A percentile compares a stretch with the other conserved stretches of the same genome.
Conservation (phyloP, 1,140 invertebrate species). For the Babylonia areolata region DNA sequence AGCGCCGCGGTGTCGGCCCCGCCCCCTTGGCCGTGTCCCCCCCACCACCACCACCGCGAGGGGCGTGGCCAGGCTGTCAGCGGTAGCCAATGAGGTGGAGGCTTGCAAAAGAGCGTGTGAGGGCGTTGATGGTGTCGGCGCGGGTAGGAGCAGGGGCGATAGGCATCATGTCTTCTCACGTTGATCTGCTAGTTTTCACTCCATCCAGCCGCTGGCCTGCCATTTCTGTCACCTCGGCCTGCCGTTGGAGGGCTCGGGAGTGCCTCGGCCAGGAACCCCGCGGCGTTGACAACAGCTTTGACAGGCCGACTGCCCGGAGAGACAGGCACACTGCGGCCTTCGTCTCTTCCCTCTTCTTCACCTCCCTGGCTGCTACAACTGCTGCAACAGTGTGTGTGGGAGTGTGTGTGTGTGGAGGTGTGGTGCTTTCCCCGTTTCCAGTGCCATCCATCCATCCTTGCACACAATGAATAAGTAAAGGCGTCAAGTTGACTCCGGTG, state of each 20-base stretch:
- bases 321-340: too few species aligned
- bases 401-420: too few species aligned
- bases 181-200: conserved; percentile 36
- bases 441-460: too few species aligned
- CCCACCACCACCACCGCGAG: background rate
- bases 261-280: background rate
- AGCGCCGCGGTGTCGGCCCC: background rate
- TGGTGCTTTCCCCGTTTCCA: too few species aligned
- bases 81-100: conserved; percentile 13
- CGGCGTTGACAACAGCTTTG: background rate
- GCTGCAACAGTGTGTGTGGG: too few species aligned
- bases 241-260: background rate
- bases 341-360: too few species aligned
- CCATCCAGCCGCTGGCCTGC: conserved; percentile 13
- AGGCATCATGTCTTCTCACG: conserved; percentile 30
- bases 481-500: too few species aligned
- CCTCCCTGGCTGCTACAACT: too few species aligned
- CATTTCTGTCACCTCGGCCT: conserved; percentile 36
- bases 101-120: conserved; percentile 3
- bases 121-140: conserved; percentile 24
- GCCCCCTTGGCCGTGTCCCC: background rate
- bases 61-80: background rate
- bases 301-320: too few species aligned
- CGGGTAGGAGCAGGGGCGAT: conserved; percentile 7
- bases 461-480: too few species aligned